phyloP scores from a whole-genome alignment of 2,113 vertebrate species.

The Brevimyrus niger region DNA sequence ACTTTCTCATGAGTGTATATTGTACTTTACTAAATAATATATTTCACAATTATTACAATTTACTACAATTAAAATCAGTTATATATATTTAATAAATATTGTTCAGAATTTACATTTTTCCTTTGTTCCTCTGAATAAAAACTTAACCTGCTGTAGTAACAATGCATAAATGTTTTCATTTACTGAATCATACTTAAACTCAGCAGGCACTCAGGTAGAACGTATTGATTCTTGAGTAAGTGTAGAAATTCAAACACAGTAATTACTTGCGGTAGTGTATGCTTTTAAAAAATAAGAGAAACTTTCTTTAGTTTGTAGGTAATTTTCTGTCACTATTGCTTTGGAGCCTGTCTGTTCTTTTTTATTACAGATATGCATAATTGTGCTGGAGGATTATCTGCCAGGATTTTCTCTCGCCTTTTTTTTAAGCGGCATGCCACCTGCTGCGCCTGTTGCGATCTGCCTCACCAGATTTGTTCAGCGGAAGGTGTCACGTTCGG shows the following conservation, averaged over 20 bases:
- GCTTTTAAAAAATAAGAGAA: not conserved
- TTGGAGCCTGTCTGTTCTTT: not conserved
- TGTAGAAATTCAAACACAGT: not conserved
- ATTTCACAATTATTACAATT: not conserved
- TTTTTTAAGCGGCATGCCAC: slow-evolving; percentile 6
- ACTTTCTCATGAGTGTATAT: not conserved
- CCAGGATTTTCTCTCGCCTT: not conserved
- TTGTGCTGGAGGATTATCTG: slow-evolving; percentile 1
- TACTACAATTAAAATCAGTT: not conserved
- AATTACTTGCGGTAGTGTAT: not conserved
- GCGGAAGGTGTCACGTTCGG: slow-evolving; percentile 5
- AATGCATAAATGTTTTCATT: not conserved
- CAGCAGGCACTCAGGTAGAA: not conserved
- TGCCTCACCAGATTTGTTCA: slow-evolving; percentile 15
- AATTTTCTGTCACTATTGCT: not conserved
- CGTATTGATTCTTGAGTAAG: not conserved
- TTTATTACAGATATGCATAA: slow-evolving; percentile 12
- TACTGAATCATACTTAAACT: not conserved
- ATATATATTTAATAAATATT: not conserved
- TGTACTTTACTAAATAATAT: not conserved
- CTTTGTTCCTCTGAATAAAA: not conserved
- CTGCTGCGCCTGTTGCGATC: slow-evolving; percentile 13
- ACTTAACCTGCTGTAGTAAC: not conserved
- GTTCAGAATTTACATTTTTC: not conserved
- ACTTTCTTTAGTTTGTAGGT: not conserved